phyloP scores from a whole-genome alignment of 2,113 vertebrate species.

The Nycticebus coucang region DNA sequence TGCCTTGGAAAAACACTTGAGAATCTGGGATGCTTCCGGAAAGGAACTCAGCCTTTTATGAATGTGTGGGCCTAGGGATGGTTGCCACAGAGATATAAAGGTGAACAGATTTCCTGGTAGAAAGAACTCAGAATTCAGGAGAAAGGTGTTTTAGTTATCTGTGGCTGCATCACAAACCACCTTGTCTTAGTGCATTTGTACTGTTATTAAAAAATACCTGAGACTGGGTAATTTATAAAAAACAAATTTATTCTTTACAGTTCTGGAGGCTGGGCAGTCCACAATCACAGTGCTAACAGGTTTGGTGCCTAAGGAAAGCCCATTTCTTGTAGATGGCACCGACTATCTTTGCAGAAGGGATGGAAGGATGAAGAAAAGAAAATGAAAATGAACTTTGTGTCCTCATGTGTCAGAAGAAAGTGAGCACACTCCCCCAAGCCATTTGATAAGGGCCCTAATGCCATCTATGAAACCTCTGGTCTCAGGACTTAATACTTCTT shows the following conservation, averaged over 20 bases:
- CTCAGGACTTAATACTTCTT: background rate
- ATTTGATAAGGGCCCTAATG: background rate
- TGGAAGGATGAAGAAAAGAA: background rate
- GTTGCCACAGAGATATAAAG: background rate
- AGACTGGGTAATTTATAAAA: background rate
- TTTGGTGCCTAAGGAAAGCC: background rate
- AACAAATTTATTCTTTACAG: background rate
- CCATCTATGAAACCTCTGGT: background rate
- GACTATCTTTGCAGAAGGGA: background rate
- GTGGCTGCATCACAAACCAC: background rate
- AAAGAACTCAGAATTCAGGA: background rate
- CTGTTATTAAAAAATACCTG: background rate
- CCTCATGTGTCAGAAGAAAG: background rate
- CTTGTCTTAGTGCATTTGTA: background rate
- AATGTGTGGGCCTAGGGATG: background rate
- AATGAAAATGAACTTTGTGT: background rate
- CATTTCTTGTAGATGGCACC: background rate
- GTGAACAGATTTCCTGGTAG: background rate
- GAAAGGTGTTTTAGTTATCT: background rate
- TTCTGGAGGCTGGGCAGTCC: background rate
- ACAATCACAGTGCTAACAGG: background rate
- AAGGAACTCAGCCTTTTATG: background rate
- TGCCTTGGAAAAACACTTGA: slow-evolving; percentile 6
- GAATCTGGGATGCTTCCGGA: background rate
- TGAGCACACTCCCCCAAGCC: background rate